Percentiles rank a stretch among this genome's conserved stretches.
These are phyloP conservation scores for Benthochromis sp. DNA, from an alignment of 2,113 vertebrate species.

Conservation along the genomic window DNA sequence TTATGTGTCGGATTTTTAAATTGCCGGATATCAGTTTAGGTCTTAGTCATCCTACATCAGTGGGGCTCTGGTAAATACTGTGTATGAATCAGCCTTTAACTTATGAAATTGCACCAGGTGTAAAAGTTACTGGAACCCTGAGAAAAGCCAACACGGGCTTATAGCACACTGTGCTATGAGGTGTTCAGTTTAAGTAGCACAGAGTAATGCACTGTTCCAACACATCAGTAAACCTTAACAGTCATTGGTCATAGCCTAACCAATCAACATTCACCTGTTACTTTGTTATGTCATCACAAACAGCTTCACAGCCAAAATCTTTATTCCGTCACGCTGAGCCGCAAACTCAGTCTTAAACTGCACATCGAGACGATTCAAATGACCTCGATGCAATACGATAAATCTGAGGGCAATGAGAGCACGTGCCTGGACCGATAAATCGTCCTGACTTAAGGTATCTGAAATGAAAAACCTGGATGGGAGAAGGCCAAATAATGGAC, in stretches of 20 bases:
- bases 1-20: rapidly evolving
- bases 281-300: not conserved
- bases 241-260: not conserved
- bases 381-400: not conserved
- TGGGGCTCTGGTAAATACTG: not conserved
- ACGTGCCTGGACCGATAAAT: not conserved
- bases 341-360: not conserved
- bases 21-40: not conserved
- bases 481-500: not conserved
- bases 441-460: not conserved
- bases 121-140: not conserved
- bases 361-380: not conserved
- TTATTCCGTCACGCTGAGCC: not conserved
- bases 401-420: not conserved
- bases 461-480: not conserved
- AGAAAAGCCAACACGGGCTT: not conserved
- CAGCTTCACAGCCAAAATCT: rapidly evolving
- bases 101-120: not conserved
- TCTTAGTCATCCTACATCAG: not conserved
- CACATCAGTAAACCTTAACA: not conserved
- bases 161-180: not conserved
- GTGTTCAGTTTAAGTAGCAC: not conserved
- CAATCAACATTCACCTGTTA: not conserved
- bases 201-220: not conserved
- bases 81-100: not conserved